Conservation (phyloP, 2,888 invertebrate species). For the Amorpha juglandis region DNA sequence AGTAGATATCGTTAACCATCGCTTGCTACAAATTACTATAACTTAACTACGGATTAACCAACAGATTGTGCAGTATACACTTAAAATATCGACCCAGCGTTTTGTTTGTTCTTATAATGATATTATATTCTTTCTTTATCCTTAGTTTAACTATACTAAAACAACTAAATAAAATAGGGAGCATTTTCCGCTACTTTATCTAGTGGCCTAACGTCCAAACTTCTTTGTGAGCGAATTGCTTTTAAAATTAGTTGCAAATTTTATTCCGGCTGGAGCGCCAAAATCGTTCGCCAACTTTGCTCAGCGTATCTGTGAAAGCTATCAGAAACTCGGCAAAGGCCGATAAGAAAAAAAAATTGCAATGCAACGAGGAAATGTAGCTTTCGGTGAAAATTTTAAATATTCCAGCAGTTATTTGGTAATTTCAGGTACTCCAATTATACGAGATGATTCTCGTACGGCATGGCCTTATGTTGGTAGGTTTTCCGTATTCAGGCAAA, state of each 20-base stretch:
- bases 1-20: no score
- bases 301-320: slow-evolving; percentile 9
- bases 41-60: no score
- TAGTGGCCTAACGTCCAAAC: background rate
- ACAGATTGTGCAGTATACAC: background rate
- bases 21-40: no score
- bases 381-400: background rate
- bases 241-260: slow-evolving; percentile 8
- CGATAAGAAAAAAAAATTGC: background rate
- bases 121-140: background rate
- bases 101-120: background rate
- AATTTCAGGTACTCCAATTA: slow-evolving; percentile 85
- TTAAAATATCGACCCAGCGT: no score
- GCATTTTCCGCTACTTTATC: background rate
- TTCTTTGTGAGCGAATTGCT: slow-evolving; percentile 16
- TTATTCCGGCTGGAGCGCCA: slow-evolving; percentile 17
- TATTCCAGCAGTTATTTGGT: background rate
- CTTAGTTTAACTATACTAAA: background rate
- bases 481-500: slow-evolving; percentile 96
- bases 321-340: background rate
- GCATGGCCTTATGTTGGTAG: slow-evolving; percentile 97
- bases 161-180: no score
- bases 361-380: background rate
- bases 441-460: slow-evolving; percentile 98
- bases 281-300: slow-evolving; percentile 20